These are phyloP conservation scores for Drosophila robusta DNA, from an alignment of 2,888 invertebrate species.

Conservation along the genomic window DNA sequence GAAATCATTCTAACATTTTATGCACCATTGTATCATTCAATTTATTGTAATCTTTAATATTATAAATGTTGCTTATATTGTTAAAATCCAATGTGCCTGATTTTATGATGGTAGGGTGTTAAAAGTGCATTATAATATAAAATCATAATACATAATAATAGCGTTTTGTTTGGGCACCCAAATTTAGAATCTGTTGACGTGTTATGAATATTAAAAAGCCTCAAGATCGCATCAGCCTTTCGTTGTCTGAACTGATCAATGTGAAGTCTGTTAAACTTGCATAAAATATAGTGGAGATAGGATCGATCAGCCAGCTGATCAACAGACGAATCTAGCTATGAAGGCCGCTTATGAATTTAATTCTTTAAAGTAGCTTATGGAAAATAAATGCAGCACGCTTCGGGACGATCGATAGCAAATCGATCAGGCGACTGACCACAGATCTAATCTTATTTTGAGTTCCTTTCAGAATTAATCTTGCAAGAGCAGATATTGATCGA, in stretches of 20 bases:
- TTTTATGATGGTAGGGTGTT: conserved; percentile 40
- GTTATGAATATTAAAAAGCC: conserved; percentile 52
- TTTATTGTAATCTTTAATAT: background rate
- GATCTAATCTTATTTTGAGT: background rate
- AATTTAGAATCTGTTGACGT: conserved; percentile 70
- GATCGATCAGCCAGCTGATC: conserved; percentile 49
- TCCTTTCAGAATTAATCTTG: background rate
- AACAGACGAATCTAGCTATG: conserved; percentile 30
- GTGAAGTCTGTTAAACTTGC: conserved; percentile 54
- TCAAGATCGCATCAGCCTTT: conserved; percentile 48
- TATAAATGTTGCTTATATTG: background rate
- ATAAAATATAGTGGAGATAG: conserved; percentile 43
- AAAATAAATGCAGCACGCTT: conserved; percentile 24
- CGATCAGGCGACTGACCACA: background rate
- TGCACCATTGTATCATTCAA: background rate
- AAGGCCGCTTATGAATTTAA: conserved; percentile 22
- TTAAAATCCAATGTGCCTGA: conserved; percentile 7
- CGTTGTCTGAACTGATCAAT: conserved; percentile 23
- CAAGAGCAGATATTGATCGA: too few species aligned
- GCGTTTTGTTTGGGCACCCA: conserved; percentile 66
- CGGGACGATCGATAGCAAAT: conserved; percentile 5
- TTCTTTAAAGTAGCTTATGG: conserved; percentile 5
- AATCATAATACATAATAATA: conserved; percentile 69
- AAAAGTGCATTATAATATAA: conserved; percentile 39
- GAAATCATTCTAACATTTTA: background rate